A percentile compares a stretch with the other conserved stretches of the same genome.
Conservation (phyloP, 2,888 invertebrate species). For the Dione vanillae region DNA sequence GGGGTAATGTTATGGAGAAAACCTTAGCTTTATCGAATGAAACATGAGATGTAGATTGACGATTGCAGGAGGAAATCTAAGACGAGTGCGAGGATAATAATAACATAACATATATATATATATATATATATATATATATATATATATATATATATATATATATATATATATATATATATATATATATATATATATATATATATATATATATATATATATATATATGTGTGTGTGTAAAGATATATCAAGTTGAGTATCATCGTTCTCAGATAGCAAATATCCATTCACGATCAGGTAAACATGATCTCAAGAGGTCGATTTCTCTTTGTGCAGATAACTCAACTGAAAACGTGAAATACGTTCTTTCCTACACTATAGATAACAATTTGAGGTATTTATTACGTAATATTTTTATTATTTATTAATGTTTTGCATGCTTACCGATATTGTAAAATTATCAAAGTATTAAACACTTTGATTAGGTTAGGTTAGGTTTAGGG, state of each 20-base stretch:
- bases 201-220: too few species aligned
- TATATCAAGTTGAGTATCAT: constrained; percentile 25
- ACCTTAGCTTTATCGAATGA: background rate
- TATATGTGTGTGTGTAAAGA: too few species aligned
- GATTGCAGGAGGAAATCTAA: constrained; percentile 4
- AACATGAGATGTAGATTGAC: background rate
- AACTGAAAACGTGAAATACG: constrained; percentile 44
- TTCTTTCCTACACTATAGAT: constrained; percentile 28
- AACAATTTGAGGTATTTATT: constrained; percentile 4
- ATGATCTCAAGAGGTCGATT: constrained; percentile 44
- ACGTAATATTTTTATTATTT: background rate
- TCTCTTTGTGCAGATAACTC: constrained; percentile 42
- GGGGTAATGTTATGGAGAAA: background rate
- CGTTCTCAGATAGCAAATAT: constrained; percentile 32
- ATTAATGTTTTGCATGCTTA: background rate
- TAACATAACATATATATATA: too few species aligned
- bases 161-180: too few species aligned
- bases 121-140: too few species aligned
- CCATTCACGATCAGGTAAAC: constrained; percentile 45
- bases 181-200: too few species aligned
- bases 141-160: too few species aligned
- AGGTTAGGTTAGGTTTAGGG: too few species aligned
- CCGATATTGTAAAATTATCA: too few species aligned
- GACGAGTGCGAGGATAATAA: background rate
- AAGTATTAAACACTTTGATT: too few species aligned